Evolutionary conservation across 2,888 invertebrate genomes (phyloP).

Genomic region (Drosophila mayaguana): DNA sequence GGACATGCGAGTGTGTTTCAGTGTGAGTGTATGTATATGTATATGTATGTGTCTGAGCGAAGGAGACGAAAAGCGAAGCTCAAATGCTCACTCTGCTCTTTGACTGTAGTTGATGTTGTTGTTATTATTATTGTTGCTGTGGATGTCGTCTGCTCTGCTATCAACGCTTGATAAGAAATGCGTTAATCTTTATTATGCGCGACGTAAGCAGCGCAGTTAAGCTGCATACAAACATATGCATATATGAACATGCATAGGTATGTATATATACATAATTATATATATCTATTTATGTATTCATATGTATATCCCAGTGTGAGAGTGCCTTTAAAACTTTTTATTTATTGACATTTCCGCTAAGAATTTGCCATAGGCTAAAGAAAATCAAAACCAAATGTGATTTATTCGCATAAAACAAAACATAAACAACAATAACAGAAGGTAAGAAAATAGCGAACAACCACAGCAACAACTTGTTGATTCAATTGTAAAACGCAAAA

Average conservation of each 20-base stretch:
- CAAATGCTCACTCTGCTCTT: conserved; percentile 60
- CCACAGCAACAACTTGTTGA: conserved; percentile 65
- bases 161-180: conserved; percentile 76
- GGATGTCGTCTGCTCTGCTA: conserved; percentile 56
- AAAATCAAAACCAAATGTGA: conserved; percentile 51
- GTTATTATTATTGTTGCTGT: conserved; percentile 26
- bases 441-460: conserved; percentile 36
- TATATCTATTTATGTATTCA: not conserved
- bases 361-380: conserved; percentile 50
- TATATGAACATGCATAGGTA: conserved; percentile 8
- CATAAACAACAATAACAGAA: conserved; percentile 51
- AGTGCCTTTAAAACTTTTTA: conserved; percentile 36
- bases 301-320: too few species aligned
- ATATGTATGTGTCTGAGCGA: conserved; percentile 26
- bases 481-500: conserved; percentile 46
- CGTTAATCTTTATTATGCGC: conserved; percentile 79
- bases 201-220: conserved; percentile 60
- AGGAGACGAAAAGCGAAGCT: conserved; percentile 56
- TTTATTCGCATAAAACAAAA: conserved; percentile 58
- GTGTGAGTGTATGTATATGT: conserved; percentile 9
- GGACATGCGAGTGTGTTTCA: conserved; percentile 11
- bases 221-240: conserved; percentile 41
- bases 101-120: conserved; percentile 29
- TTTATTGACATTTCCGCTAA: conserved; percentile 65
- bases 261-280: not conserved